These are phyloP conservation scores for Sebastes itinus DNA, from an alignment of 2,797 vertebrate species.

Conservation along the genomic window DNA sequence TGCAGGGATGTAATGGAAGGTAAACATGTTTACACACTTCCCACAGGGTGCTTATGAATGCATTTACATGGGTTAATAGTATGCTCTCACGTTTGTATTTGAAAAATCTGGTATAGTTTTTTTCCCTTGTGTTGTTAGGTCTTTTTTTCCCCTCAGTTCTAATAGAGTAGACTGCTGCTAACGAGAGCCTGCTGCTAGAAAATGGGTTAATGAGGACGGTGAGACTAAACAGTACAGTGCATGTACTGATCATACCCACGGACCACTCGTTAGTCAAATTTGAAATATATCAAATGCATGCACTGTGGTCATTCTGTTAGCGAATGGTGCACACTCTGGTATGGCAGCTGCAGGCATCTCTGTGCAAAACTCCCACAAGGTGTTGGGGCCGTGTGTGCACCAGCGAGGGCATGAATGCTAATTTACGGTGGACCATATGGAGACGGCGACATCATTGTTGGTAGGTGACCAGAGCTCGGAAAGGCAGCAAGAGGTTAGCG, in stretches of 20 bases:
- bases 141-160: not conserved
- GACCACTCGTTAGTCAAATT: not conserved
- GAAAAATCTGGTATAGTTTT: not conserved
- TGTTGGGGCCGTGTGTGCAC: constrained; percentile 10
- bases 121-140: not conserved
- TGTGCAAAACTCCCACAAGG: constrained; percentile 40
- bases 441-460: constrained; percentile 61
- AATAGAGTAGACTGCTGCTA: not conserved
- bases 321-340: not conserved
- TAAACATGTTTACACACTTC: not conserved
- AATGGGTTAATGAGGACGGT: not conserved
- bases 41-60: not conserved
- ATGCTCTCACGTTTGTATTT: not conserved
- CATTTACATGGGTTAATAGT: not conserved
- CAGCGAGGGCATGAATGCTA: constrained; percentile 54
- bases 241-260: not conserved
- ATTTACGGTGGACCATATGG: constrained; percentile 72
- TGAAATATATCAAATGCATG: constrained; percentile 15
- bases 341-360: constrained; percentile 37
- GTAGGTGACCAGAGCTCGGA: constrained; percentile 71
- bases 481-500: constrained; percentile 71
- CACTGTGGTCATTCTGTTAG: constrained; percentile 23
- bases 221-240: not conserved
- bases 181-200: not conserved
- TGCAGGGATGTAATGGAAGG: not conserved